Evolutionary conservation across 2,113 vertebrate genomes (phyloP), one percentile per base, ranked within the genome.

Genomic region (Mus pahari): DNA sequence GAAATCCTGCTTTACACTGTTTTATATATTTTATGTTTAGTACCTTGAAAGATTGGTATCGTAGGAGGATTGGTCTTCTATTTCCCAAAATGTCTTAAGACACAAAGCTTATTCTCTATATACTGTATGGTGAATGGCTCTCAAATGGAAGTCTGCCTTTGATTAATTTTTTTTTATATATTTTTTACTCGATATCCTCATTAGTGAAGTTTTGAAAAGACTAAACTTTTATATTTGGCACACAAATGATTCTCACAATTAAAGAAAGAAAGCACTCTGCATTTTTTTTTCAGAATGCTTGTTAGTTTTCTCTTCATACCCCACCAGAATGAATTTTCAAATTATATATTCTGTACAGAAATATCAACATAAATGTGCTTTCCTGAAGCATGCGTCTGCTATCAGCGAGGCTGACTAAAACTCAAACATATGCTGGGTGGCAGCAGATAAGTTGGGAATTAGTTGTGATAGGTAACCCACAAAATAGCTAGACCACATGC

Each of bases 371-470:
- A 94, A 94, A 94, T 95, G 94, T 95, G 86, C 95, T 96, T 96
- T 97, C 92, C 64, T 92, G 66, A 95, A 97, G 83, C 75, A 42
- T 77, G 48, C 84, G 94, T 94, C 95, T 93, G 92, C 87, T 96
- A 50, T 96, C 94, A 86, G 93, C 7, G 84, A 97, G 77, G 79
- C 87, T 96, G 94, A 93, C 90, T 97, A 60, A 96, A 96, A 93
- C 90, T 94, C 94, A 96, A 95, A 96, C 96, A 90, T 95, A 96
- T 86, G 96, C 94, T 96, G 97, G 91, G 91, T 93, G 66, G 87
- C 89, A 93, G 93, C 62, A 97, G 97, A 97, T 97, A 97, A 96
- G 88, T 98, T 97, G 91, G 84, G 95, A 96, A 96, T 96, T 97
- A 92, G 87, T 96, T 97, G 86, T 91, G 92, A 97, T 97, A 97